Conservation (phyloP, 92 coral and sea anemone genomes). For the Porites rus region DNA sequence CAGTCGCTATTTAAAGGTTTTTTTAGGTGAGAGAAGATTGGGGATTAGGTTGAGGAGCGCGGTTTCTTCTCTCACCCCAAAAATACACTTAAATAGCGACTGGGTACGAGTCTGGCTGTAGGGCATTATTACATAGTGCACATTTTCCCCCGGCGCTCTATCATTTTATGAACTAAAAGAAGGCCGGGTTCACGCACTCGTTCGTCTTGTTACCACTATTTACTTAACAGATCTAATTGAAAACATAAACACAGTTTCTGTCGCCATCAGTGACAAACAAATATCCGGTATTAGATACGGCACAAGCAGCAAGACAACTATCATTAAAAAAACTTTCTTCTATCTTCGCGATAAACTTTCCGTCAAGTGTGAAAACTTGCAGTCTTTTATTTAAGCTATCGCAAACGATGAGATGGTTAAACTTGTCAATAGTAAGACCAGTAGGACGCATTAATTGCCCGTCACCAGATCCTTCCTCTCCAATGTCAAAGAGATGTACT, state of each 20-base stretch:
- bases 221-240: background rate
- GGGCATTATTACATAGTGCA: too few species aligned
- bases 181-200: too few species aligned
- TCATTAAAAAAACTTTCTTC: background rate
- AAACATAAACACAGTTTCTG: background rate
- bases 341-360: background rate
- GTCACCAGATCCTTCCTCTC: slow-evolving; percentile 37
- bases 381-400: slow-evolving; percentile 12
- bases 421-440: slow-evolving; percentile 63
- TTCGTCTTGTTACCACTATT: too few species aligned
- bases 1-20: too few species aligned
- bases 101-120: too few species aligned
- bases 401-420: slow-evolving; percentile 56
- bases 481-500: slow-evolving; percentile 34
- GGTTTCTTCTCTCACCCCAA: too few species aligned
- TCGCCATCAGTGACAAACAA: background rate
- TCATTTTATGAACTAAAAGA: too few species aligned
- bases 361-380: background rate
- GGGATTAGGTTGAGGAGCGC: too few species aligned
- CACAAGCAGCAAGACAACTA: background rate
- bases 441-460: slow-evolving; percentile 41
- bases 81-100: too few species aligned
- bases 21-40: too few species aligned
- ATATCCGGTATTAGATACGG: background rate
- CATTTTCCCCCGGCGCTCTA: too few species aligned